phyloP scores from a whole-genome alignment of 2,113 vertebrate genomes.

The Melanotaenia duboulayi region DNA sequence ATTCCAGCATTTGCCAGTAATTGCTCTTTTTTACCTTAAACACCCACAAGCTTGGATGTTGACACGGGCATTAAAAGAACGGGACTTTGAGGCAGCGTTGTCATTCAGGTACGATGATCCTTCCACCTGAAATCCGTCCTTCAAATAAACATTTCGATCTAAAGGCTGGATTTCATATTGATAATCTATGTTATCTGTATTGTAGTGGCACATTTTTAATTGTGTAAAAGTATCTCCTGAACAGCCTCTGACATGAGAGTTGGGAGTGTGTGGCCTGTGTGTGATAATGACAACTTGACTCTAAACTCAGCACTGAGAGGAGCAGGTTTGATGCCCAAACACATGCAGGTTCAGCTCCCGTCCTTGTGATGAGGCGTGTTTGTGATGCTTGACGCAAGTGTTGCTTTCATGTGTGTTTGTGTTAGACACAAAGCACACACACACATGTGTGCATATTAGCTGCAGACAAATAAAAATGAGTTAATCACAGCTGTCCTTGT shows the following conservation, averaged over 20 bases:
- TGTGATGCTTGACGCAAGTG: conserved; percentile 13
- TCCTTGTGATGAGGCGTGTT: conserved; percentile 5
- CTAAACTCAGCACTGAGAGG: conserved; percentile 77
- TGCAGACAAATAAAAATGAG: conserved; percentile 28
- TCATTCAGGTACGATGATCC: conserved; percentile 29
- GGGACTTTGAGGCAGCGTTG: conserved; percentile 26
- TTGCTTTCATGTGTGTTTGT: not conserved
- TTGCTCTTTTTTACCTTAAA: not conserved
- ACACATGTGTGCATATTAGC: not conserved
- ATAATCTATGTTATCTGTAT: not conserved
- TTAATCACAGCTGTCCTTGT: not conserved
- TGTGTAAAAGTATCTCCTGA: conserved; percentile 14
- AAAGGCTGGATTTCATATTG: conserved; percentile 18
- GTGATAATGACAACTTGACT: conserved; percentile 81
- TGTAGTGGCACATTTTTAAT: not conserved
- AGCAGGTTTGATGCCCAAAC: conserved; percentile 78
- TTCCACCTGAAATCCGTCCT: conserved; percentile 30
- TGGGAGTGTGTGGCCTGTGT: conserved; percentile 48
- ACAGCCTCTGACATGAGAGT: conserved; percentile 18
- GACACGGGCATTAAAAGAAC: conserved; percentile 22
- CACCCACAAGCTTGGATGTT: conserved; percentile 16
- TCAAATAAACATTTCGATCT: not conserved
- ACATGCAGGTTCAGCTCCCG: conserved; percentile 30
- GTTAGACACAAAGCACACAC: no score
- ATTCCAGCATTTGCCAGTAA: not conserved